Conservation (phyloP, 2,888 invertebrate genomes). For the Byasa hedistus region DNA sequence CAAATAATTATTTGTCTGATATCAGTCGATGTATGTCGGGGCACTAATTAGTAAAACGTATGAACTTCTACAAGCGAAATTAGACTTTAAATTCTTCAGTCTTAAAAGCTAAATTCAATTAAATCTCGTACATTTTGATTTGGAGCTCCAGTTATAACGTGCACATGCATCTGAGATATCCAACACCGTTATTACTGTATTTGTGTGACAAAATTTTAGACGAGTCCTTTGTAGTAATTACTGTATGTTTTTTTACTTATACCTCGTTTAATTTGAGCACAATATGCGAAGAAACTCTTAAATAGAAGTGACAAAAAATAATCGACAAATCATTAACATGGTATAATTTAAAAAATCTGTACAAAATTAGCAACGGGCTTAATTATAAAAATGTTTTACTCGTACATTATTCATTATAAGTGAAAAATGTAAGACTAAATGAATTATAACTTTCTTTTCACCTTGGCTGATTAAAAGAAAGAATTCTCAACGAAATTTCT, state of each 20-base stretch:
- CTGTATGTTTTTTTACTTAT: no score
- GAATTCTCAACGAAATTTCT: neutral
- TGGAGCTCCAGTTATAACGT: constrained; percentile 16
- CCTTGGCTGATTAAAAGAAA: neutral
- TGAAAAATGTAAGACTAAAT: neutral
- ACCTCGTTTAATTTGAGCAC: no score
- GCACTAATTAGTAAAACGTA: constrained; percentile 26
- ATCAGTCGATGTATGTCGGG: constrained; percentile 22
- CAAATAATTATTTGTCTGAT: constrained; percentile 23
- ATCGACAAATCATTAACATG: neutral
- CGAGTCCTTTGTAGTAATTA: constrained; percentile 5
- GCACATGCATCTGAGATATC: constrained; percentile 13
- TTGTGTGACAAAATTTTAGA: constrained; percentile 17
- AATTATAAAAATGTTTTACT: neutral
- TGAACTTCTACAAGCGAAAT: constrained; percentile 3
- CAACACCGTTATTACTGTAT: constrained; percentile 16
- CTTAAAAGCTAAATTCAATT: constrained; percentile 10
- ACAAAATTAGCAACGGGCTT: neutral
- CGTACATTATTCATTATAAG: neutral
- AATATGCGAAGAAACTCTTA: no score
- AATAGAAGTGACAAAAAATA: no score
- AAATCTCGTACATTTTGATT: constrained; percentile 16
- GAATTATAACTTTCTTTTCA: constrained; percentile 3
- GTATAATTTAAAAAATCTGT: neutral
- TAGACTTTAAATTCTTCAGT: neutral